phyloP scores from a whole-genome alignment of 2,113 vertebrate genomes.

The Etia nguti region DNA sequence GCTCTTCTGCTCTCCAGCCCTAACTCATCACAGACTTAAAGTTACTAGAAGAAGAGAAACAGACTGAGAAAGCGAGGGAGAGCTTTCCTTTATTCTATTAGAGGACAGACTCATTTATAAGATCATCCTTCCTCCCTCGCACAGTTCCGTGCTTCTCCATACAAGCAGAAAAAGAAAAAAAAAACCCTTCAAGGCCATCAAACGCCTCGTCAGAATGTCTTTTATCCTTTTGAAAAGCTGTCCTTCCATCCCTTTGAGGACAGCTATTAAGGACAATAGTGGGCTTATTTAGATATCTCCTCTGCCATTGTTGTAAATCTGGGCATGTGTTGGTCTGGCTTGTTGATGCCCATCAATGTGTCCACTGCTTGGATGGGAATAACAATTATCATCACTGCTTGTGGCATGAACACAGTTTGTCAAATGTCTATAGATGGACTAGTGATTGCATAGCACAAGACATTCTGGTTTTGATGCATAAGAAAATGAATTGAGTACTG shows the following conservation, averaged over 20 bases:
- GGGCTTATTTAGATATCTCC: slow-evolving; percentile 73
- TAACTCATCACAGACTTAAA: slow-evolving; percentile 58
- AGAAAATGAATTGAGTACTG: slow-evolving; percentile 78
- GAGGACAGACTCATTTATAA: slow-evolving; percentile 61
- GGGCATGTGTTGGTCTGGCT: slow-evolving; percentile 69
- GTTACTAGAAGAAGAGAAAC: slow-evolving; percentile 41
- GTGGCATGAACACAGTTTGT: slow-evolving; percentile 79
- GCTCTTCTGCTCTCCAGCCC: slow-evolving; percentile 55
- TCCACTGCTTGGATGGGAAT: slow-evolving; percentile 74
- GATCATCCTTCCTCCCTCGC: slow-evolving; percentile 42
- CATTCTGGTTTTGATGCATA: slow-evolving; percentile 70
- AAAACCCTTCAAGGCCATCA: slow-evolving; percentile 44
- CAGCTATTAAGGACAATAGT: slow-evolving; percentile 46
- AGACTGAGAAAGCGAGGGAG: slow-evolving; percentile 28
- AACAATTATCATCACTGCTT: slow-evolving; percentile 85
- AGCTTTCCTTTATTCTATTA: slow-evolving; percentile 60
- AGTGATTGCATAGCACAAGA: slow-evolving; percentile 84
- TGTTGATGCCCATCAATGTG: slow-evolving; percentile 82
- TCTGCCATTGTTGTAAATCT: slow-evolving; percentile 67
- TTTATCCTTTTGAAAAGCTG: slow-evolving; percentile 40
- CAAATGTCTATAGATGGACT: slow-evolving; percentile 75
- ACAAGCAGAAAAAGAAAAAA: neutral
- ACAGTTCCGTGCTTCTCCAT: slow-evolving; percentile 20
- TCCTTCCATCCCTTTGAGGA: slow-evolving; percentile 43
- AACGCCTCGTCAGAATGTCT: slow-evolving; percentile 51